A percentile compares a stretch with the other conserved stretches of the same genome.
phyloP scores from a whole-genome alignment of 1,140 invertebrate species.

The Eufriesea mexicana region DNA sequence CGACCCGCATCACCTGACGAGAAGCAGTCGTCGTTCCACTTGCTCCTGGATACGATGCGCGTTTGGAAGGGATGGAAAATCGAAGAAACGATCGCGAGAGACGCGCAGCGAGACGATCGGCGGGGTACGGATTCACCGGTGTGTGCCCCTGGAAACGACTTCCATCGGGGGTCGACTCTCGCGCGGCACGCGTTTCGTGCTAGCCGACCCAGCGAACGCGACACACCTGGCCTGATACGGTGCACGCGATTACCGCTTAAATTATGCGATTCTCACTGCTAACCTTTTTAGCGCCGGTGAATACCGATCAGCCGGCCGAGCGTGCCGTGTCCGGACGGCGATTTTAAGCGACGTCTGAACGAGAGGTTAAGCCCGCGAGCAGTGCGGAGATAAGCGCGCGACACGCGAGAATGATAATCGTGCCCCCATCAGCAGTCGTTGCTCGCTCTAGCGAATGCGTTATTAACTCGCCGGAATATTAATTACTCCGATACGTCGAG shows the following conservation, averaged over 20 bases:
- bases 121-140: neutral
- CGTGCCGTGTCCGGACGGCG: neutral
- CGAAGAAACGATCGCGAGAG: too few relatives aligned
- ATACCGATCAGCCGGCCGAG: neutral
- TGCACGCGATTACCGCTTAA: conserved; percentile 21
- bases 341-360: neutral
- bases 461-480: conserved; percentile 50
- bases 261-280: conserved; percentile 27
- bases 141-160: neutral
- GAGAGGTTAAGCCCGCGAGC: neutral
- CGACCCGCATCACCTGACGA: too few relatives aligned
- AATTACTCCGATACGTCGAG: conserved; percentile 45
- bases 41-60: too few relatives aligned
- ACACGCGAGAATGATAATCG: conserved; percentile 10
- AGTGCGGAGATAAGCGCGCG: neutral
- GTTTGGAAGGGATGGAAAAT: too few relatives aligned
- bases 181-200: conserved; percentile 14
- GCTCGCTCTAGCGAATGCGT: neutral
- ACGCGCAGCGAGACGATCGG: too few relatives aligned
- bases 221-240: conserved; percentile 31
- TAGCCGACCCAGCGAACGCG: neutral
- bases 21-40: too few relatives aligned
- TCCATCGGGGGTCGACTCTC: conserved; percentile 11
- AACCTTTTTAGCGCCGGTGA: conserved; percentile 3
- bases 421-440: conserved; percentile 23